Percentiles rank a stretch among this genome's conserved stretches.
Conservation (phyloP, 2,888 invertebrate genomes). For the Plebejus melissa region DNA sequence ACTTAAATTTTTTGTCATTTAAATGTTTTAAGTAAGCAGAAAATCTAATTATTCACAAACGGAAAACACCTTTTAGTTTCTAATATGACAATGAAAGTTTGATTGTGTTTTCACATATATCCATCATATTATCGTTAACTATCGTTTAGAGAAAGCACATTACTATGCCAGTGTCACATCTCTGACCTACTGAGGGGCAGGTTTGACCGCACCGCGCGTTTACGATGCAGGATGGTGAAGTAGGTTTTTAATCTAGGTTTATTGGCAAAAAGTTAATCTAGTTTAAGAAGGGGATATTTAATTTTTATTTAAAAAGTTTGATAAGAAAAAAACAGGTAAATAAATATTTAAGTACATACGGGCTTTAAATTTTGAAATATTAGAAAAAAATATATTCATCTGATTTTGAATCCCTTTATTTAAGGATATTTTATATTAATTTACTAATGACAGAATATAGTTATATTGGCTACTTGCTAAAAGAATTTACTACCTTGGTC, state of each 20-base stretch:
- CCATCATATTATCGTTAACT: conserved; percentile 13
- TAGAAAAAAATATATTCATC: no score
- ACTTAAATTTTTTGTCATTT: neutral
- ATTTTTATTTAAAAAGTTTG: neutral
- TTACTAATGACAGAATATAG: no score
- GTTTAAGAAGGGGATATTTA: neutral
- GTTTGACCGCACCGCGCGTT: conserved; percentile 48
- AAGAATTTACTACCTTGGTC: neutral
- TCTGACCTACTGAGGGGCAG: conserved; percentile 60
- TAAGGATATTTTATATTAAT: no score
- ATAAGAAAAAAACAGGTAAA: neutral
- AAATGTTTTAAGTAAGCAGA: neutral
- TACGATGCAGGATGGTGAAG: neutral
- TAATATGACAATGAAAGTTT: conserved; percentile 5
- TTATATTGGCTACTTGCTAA: neutral
- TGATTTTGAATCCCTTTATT: no score
- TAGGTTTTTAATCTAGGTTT: conserved; percentile 4
- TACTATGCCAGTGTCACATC: conserved; percentile 39
- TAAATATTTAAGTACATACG: no score
- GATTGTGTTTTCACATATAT: conserved; percentile 15
- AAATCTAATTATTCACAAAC: neutral
- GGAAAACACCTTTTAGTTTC: neutral
- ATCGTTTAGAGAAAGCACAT: conserved; percentile 44
- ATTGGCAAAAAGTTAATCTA: neutral
- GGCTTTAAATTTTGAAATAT: no score